Percentiles rank a stretch among this genome's conserved stretches.
These are phyloP conservation scores for Sinocyclocheilus anophthalmus DNA, from an alignment of 2,113 vertebrate genomes.

Conservation along the genomic window DNA sequence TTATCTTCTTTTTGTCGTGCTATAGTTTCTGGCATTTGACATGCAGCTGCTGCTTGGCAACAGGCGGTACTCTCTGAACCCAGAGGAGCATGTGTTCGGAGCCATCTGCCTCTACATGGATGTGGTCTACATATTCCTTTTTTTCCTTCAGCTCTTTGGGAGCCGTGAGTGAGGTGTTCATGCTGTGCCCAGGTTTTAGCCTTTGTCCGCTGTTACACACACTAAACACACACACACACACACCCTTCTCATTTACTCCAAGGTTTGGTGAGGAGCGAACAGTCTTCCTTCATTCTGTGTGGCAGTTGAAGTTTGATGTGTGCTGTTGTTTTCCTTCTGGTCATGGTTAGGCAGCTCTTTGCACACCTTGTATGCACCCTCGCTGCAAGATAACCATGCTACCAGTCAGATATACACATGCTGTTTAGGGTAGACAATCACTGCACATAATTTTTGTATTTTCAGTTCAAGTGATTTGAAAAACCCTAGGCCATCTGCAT, in stretches of 20 bases:
- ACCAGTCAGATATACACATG: slow-evolving; percentile 1
- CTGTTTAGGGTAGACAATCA: slow-evolving; percentile 31
- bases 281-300: slow-evolving; percentile 43
- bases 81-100: slow-evolving; percentile 64
- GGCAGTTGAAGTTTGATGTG: background rate
- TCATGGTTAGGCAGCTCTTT: slow-evolving; percentile 20
- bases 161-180: slow-evolving; percentile 56
- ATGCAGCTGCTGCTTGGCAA: slow-evolving; percentile 64
- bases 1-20: background rate
- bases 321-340: slow-evolving; percentile 29
- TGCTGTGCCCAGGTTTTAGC: background rate
- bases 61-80: slow-evolving; percentile 61
- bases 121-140: slow-evolving; percentile 66
- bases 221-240: background rate
- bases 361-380: background rate
- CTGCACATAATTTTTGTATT: background rate
- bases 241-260: slow-evolving; percentile 9
- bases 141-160: slow-evolving; percentile 64
- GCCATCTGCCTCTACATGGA: slow-evolving; percentile 67
- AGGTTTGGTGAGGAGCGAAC: slow-evolving; percentile 17
- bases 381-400: background rate
- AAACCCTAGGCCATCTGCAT: background rate
- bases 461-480: background rate
- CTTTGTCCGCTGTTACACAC: background rate
- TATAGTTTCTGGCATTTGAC: slow-evolving; percentile 64